A percentile compares a stretch with the other conserved stretches of the same genome.
phyloP scores from a whole-genome alignment of 1,140 invertebrate species.

The Parasteatoda tepidariorum region DNA sequence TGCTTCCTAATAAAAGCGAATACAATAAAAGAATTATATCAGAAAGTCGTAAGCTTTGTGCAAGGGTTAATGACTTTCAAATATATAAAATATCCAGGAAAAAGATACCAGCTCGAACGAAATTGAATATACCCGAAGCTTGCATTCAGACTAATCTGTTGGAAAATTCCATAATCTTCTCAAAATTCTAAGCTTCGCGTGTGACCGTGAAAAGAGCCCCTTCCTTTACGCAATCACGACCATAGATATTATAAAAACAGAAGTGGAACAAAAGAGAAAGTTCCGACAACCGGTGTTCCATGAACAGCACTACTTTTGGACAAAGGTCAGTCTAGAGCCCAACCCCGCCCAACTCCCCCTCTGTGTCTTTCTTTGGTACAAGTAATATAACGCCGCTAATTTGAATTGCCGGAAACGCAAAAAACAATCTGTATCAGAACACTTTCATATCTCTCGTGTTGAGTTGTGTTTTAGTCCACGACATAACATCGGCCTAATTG shows the following conservation, averaged over 20 bases:
- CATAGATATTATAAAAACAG: not conserved
- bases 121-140: not conserved
- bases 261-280: not conserved
- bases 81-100: not conserved
- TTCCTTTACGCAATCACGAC: not conserved
- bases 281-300: slow-evolving; percentile 33
- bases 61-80: not conserved
- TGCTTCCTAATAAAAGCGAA: too few species aligned
- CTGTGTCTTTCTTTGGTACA: slow-evolving; percentile 11
- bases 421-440: slow-evolving; percentile 4
- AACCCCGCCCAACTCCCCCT: slow-evolving; percentile 18
- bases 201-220: slow-evolving; percentile 35
- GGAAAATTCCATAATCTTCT: too few species aligned
- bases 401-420: slow-evolving; percentile 33
- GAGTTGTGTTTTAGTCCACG: not conserved
- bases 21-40: too few species aligned
- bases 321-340: slow-evolving; percentile 2
- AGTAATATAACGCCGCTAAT: not conserved
- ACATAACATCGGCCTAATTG: not conserved
- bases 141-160: not conserved
- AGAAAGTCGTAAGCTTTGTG: too few species aligned
- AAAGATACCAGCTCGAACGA: not conserved
- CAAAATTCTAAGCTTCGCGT: not conserved
- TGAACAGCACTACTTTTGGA: slow-evolving; percentile 33
- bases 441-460: not conserved